These are phyloP conservation scores for Oithona nana DNA, from an alignment of 2,888 invertebrate species.

Conservation along the genomic window DNA sequence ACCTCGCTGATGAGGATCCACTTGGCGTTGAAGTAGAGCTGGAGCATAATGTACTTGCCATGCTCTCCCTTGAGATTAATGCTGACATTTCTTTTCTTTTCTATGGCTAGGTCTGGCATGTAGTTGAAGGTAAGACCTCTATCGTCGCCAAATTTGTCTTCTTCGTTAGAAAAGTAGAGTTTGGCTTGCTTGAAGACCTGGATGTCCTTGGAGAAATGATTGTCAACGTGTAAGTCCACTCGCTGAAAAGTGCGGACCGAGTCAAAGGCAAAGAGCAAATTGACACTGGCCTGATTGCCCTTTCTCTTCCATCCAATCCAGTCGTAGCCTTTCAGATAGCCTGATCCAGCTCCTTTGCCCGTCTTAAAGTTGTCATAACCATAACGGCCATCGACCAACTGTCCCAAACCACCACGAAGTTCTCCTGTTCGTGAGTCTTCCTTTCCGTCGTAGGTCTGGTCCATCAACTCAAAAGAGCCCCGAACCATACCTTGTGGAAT, in stretches of 20 bases:
- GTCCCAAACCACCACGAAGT: conserved; percentile 48
- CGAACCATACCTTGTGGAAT: conserved; percentile 40
- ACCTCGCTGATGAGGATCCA: conserved; percentile 76
- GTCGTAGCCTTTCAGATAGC: conserved; percentile 42
- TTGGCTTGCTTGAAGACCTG: conserved; percentile 58
- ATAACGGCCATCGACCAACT: conserved; percentile 52
- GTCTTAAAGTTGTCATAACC: conserved; percentile 51
- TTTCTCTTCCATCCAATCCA: conserved; percentile 68
- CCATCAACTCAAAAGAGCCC: conserved; percentile 35
- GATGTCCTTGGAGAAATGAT: conserved; percentile 53
- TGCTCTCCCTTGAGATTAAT: conserved; percentile 56
- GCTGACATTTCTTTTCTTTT: conserved; percentile 58
- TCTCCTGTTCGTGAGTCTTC: conserved; percentile 37
- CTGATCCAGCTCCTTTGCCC: conserved; percentile 21
- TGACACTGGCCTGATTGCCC: conserved; percentile 43
- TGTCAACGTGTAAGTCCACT: conserved; percentile 52
- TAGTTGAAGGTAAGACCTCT: conserved; percentile 54
- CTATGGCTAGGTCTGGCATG: conserved; percentile 48
- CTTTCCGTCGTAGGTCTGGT: conserved; percentile 55
- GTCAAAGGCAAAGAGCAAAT: conserved; percentile 59
- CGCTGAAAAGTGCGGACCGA: conserved; percentile 52
- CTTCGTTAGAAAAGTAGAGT: conserved; percentile 48
- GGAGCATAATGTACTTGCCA: conserved; percentile 51
- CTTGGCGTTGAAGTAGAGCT: conserved; percentile 54
- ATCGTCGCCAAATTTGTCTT: conserved; percentile 44